Evolutionary conservation across 2,888 invertebrate species (phyloP), one percentile per base, ranked within the genome.

Genomic region (Cerceris rybyensis): DNA sequence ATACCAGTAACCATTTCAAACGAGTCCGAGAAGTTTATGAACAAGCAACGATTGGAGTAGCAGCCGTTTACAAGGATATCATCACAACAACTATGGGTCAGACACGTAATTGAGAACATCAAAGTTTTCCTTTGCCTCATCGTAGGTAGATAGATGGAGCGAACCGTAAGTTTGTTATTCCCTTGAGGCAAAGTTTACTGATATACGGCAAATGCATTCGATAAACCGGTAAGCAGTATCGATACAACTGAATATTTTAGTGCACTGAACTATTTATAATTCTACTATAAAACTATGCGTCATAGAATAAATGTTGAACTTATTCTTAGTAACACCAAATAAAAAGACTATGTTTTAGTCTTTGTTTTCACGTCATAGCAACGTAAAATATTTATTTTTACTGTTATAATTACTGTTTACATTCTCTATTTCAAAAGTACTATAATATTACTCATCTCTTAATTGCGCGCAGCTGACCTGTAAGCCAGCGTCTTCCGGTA

Each of bases 61-160:
- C 42, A 78, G 61, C 76, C 42, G 78, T 71, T 82, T 75, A 67
- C 75, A 73, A 61, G 70, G 72, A 70, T 82, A 82, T 78, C 72
- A 64, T 73, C 65, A 65, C 50, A 68, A 75, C 70, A 82, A 78
- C 82, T 70, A 59, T 55, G 64, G 50, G 61, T 78, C 70, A 72
- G 55, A 65, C 72, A 71, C 74, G 74, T 81, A 81, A 81, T 81
- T 81, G 81, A 72, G 73, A 77, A 46, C 82, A 60, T 78, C 75
- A 75, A 82, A 82, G 82, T 82, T 82, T 82, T 82, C 82, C 81
- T 82, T 78, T 82, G 82, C 81, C 75, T 78, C 55, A 14, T 63
- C 28, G 54, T 28, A 28, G 14, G 16, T 49, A 52, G 14, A 54
- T 16, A 57, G 58, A 43, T 28, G 67, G 73, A 70, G 73, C 68